A percentile compares a stretch with the other conserved stretches of the same genome.
These are phyloP conservation scores for Lasioglossum malachurum DNA, from an alignment of 2,888 invertebrate genomes.

Conservation along the genomic window DNA sequence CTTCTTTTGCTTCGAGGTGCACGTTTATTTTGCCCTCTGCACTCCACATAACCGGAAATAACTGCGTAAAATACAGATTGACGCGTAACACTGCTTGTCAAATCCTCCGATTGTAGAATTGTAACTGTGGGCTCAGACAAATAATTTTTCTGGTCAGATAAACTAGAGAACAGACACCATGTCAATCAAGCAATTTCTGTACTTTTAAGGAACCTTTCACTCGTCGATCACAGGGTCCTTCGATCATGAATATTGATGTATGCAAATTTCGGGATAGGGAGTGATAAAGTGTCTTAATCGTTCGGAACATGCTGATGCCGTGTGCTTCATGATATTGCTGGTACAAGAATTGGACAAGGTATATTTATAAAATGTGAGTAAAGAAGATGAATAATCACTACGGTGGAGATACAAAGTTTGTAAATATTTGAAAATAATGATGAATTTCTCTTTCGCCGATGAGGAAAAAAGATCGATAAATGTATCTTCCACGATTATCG, in stretches of 20 bases:
- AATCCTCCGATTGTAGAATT: too few relatives aligned
- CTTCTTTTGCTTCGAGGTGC: constrained; percentile 19
- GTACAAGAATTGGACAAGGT: background rate
- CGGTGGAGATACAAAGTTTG: background rate
- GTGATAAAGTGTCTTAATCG: background rate
- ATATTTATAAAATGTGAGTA: background rate
- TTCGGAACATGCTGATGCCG: background rate
- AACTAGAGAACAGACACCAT: background rate
- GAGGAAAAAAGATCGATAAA: constrained; percentile 15
- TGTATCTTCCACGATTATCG: constrained; percentile 6
- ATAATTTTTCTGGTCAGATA: background rate
- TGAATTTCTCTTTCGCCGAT: constrained; percentile 1
- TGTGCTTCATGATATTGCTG: background rate
- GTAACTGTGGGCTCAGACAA: background rate
- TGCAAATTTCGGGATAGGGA: background rate
- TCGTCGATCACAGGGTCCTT: background rate
- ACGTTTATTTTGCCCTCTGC: constrained; percentile 20
- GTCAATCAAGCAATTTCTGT: background rate
- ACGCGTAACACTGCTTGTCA: background rate
- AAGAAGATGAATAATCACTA: background rate
- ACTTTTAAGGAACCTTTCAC: background rate
- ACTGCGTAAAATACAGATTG: background rate
- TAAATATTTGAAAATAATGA: background rate
- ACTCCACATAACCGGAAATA: constrained; percentile 44
- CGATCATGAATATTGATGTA: background rate